These are phyloP conservation scores for Cylloceria caligata DNA, from an alignment of 2,888 invertebrate genomes.

Conservation along the genomic window DNA sequence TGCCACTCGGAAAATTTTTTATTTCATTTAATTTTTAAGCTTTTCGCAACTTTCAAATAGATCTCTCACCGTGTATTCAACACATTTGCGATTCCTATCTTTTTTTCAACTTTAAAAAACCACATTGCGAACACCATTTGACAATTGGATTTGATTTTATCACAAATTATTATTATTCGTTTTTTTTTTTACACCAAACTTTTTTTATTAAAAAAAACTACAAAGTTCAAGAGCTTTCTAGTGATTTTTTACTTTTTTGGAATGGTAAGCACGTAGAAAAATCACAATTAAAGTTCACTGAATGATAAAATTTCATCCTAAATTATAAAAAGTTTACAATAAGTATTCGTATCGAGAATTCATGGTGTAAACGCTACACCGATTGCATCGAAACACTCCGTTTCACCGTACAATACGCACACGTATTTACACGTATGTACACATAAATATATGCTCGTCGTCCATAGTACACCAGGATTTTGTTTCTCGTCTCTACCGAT, in stretches of 20 bases:
- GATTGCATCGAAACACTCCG: background rate
- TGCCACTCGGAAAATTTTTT: too few relatives aligned
- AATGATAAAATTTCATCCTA: background rate
- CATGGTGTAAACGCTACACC: background rate
- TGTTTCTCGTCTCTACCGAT: constrained; percentile 6
- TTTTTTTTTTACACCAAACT: background rate
- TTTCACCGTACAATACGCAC: background rate
- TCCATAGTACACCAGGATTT: background rate
- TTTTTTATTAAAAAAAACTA: background rate
- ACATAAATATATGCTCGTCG: background rate
- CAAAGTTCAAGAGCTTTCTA: background rate
- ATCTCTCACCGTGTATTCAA: too few relatives aligned
- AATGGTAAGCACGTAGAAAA: background rate
- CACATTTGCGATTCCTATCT: too few relatives aligned
- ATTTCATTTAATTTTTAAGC: too few relatives aligned
- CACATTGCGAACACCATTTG: too few relatives aligned
- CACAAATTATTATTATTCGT: too few relatives aligned
- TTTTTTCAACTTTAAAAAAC: too few relatives aligned
- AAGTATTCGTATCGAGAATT: constrained; percentile 2
- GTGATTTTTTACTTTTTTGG: background rate
- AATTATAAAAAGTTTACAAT: background rate
- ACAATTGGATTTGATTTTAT: too few relatives aligned
- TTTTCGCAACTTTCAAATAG: too few relatives aligned
- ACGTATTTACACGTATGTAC: too few relatives aligned
- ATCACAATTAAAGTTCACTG: background rate